Evolutionary conservation across 2,797 vertebrate genomes (phyloP), one percentile per base, ranked within the genome.

Genomic region (Syncerus caffer): DNA sequence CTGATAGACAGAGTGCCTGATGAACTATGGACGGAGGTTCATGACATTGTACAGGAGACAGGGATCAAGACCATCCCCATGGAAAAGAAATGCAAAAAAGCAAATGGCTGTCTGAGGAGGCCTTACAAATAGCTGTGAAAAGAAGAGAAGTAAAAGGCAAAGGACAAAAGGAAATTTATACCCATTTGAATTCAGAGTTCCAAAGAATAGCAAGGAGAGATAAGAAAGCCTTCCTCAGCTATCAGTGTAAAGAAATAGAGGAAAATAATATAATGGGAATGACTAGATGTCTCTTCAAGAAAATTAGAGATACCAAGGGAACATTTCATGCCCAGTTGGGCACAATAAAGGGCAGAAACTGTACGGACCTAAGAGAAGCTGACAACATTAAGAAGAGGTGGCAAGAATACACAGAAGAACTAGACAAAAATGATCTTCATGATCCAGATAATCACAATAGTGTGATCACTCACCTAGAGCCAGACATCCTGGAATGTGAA

Each of bases 241-340:
- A 71, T 6, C 10, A 71, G 23, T 38, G 64, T n/a, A 3, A 38
- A 71, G n/a, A 12, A 38, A 38, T 38, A 71, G n/a, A 12, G 64
- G n/a, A 71, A 71, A 71, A 23, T 21, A 38, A 38, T 21, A 67
- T 4, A 34, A 38, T 67, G 17, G 64, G 4, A 67, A 71, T 21
- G n/a, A 6, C 4, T 71, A 38, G 19, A 71, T n/a, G 38, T 38
- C 1, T 23, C 9, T 21, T 38, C 19, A 71, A 38, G 5, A 71
- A 71, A 38, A 38, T 12, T 6, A 71, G 19, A 23, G 5, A 23
- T 23, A 23, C n/a, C 19, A 38, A 71, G 64, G 19, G 6, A 38
- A 71, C 0, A 38, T 21, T 38, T 71, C 64, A 71, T 23, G 5
- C 19, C 1, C 71, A 0, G 10, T 6, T 38, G n/a, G n/a, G 2